These are phyloP conservation scores for Noctilio leporinus DNA, from an alignment of 2,113 vertebrate genomes.

Conservation along the genomic window DNA sequence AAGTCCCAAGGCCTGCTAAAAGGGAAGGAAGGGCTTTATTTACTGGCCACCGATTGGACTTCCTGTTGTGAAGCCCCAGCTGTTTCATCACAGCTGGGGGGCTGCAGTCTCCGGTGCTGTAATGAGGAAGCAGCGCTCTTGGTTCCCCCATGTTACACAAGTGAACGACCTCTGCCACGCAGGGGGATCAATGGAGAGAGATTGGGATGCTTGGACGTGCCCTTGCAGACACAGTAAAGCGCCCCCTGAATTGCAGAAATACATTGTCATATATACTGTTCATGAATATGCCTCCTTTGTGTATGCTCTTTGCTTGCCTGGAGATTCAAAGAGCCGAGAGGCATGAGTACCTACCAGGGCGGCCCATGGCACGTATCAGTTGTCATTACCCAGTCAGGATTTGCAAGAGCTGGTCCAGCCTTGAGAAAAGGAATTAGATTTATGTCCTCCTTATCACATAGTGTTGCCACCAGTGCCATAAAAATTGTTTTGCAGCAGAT, in stretches of 20 bases:
- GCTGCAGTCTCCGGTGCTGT: neutral
- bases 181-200: neutral
- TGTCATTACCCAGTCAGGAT: neutral
- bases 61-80: conserved; percentile 75
- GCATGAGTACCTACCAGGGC: neutral
- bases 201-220: neutral
- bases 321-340: neutral
- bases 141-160: conserved; percentile 68
- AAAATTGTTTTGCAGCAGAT: conserved; percentile 39
- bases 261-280: neutral
- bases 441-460: conserved; percentile 31
- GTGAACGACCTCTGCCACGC: conserved; percentile 12
- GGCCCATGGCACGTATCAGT: accelerated
- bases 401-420: neutral
- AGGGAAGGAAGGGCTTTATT: conserved; percentile 78
- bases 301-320: neutral
- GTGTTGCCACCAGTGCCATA: conserved; percentile 58
- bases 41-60: conserved; percentile 69
- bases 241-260: neutral
- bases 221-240: neutral
- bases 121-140: conserved; percentile 75
- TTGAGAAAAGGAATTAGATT: neutral
- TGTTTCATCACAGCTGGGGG: conserved; percentile 73
- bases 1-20: conserved; percentile 74
- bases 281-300: neutral